A percentile compares a stretch with the other conserved stretches of the same genome.
phyloP scores from a whole-genome alignment of 2,888 invertebrate genomes.

The Campaea margaritaria region DNA sequence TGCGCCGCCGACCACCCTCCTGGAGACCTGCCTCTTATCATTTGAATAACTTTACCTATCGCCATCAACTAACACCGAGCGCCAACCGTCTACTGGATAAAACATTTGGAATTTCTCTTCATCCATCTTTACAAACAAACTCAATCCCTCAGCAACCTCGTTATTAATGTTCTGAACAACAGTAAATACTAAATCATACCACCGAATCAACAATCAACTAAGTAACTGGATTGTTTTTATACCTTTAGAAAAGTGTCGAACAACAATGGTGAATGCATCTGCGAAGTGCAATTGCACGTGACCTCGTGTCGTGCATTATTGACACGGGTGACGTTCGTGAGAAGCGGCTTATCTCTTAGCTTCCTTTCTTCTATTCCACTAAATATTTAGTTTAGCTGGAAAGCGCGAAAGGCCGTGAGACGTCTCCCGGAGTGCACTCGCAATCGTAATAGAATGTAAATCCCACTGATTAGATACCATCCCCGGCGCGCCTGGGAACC shows the following conservation, averaged over 20 bases:
- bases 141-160: slow-evolving; percentile 24
- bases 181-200: background rate
- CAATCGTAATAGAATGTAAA: slow-evolving; percentile 75
- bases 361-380: slow-evolving; percentile 70
- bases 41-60: slow-evolving; percentile 54
- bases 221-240: slow-evolving; percentile 15
- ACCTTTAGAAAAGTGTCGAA: slow-evolving; percentile 8
- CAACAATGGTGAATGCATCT: slow-evolving; percentile 12
- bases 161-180: slow-evolving; percentile 2
- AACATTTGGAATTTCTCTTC: slow-evolving; percentile 39
- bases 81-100: slow-evolving; percentile 30
- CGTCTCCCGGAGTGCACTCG: slow-evolving; percentile 60
- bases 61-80: slow-evolving; percentile 32
- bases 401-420: slow-evolving; percentile 59
- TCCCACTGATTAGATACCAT: slow-evolving; percentile 80
- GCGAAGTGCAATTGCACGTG: slow-evolving; percentile 9
- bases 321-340: slow-evolving; percentile 51
- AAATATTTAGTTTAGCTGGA: slow-evolving; percentile 79
- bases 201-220: background rate
- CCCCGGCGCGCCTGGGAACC: slow-evolving; percentile 67
- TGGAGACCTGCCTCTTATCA: slow-evolving; percentile 52
- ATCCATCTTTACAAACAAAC: slow-evolving; percentile 34
- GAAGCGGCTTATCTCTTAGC: slow-evolving; percentile 75
- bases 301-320: slow-evolving; percentile 19
- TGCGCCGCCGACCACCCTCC: slow-evolving; percentile 69